Evolutionary conservation across 2,113 vertebrate species (phyloP).

Genomic region (Bufo bufo): DNA sequence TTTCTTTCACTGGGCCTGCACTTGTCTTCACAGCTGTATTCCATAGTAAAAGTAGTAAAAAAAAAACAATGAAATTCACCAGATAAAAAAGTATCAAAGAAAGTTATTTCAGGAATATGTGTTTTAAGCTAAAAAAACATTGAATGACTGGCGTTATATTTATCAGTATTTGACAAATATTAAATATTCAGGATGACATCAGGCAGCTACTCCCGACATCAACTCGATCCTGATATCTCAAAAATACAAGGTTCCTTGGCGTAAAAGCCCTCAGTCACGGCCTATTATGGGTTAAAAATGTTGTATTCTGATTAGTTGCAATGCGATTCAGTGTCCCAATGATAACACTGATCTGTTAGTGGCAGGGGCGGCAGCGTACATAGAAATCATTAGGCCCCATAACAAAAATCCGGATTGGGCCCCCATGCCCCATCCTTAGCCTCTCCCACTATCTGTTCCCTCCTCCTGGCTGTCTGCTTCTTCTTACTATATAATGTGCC

Average conservation of each 20-base stretch:
- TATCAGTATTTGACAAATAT: background rate
- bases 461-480: no score
- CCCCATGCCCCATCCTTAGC: no score
- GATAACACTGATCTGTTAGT: no score
- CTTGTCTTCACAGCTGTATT: slow-evolving; percentile 12
- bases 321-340: no score
- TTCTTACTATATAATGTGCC: no score
- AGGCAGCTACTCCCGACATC: background rate
- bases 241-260: background rate
- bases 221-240: background rate
- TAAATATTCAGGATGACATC: background rate
- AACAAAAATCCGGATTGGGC: no score
- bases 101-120: background rate
- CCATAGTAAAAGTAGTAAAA: background rate
- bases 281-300: no score
- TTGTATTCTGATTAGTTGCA: no score
- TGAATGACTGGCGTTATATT: background rate
- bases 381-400: no score
- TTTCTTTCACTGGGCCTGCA: background rate
- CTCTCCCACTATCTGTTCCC: no score
- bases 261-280: background rate
- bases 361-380: no score
- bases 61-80: background rate
- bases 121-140: background rate
- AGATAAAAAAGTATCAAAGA: background rate